phyloP scores from a whole-genome alignment of 1,140 invertebrate genomes.

The Lepidurus apus region DNA sequence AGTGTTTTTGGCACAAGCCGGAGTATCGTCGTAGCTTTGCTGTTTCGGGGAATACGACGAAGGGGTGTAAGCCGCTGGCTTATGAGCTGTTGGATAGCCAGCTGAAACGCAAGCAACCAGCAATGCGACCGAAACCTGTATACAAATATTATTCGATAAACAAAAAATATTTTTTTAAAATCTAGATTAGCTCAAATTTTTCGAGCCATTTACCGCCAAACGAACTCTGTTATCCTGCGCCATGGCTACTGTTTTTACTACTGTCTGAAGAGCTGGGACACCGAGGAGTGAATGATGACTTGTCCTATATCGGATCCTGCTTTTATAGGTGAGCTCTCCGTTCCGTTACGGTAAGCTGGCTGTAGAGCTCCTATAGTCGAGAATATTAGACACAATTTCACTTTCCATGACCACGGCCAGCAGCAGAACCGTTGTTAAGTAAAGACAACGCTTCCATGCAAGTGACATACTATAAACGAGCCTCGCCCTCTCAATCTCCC shows the following conservation, averaged over 20 bases:
- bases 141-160: not conserved
- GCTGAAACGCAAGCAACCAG: not conserved
- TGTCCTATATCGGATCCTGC: not conserved
- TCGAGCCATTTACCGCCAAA: not conserved
- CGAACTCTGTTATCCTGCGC: not conserved
- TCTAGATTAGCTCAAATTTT: not conserved
- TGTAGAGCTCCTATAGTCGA: not conserved
- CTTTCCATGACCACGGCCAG: not conserved
- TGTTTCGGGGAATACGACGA: not conserved
- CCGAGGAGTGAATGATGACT: not conserved
- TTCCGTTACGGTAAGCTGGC: not conserved
- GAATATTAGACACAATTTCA: not conserved
- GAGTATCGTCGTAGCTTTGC: conserved; percentile 32
- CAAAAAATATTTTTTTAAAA: not conserved
- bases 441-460: not conserved
- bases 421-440: not conserved
- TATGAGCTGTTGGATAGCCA: not conserved
- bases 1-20: conserved; percentile 38
- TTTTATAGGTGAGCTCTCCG: not conserved
- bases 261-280: not conserved
- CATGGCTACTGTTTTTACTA: not conserved
- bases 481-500: conserved; percentile 12
- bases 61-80: not conserved
- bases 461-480: not conserved
- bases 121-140: not conserved